A percentile compares a stretch with the other conserved stretches of the same genome.
Evolutionary conservation across 2,113 vertebrate genomes (phyloP).

Genomic region (Pelobates fuscus): DNA sequence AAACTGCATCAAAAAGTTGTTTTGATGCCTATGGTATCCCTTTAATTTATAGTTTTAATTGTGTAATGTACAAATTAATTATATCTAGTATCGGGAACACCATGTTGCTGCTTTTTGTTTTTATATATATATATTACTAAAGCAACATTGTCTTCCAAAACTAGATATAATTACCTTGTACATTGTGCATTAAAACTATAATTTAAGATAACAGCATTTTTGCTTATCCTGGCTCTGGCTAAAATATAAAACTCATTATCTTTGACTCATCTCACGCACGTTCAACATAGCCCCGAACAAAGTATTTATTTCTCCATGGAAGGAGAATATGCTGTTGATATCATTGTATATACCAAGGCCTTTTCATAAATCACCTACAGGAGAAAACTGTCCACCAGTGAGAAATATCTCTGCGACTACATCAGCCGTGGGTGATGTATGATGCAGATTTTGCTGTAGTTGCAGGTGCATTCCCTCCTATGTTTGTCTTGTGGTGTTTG

Average conservation of each 20-base stretch:
- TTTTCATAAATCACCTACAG: conserved; percentile 27
- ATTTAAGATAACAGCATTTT: background rate
- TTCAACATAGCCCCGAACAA: conserved; percentile 1
- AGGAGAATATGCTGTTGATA: background rate
- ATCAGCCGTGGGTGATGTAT: background rate
- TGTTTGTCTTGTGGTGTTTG: background rate
- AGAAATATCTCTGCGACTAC: background rate
- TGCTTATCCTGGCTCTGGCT: background rate
- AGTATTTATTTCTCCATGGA: background rate
- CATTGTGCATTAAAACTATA: no score
- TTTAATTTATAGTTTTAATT: no score
- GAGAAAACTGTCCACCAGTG: background rate
- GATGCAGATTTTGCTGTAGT: conserved; percentile 5
- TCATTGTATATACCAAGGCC: conserved; percentile 23
- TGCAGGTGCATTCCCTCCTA: conserved; percentile 7
- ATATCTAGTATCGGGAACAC: no score
- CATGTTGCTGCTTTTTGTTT: no score
- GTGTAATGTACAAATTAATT: no score
- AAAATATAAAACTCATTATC: background rate
- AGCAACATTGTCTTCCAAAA: no score
- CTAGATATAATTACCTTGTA: no score
- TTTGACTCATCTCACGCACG: conserved; percentile 13
- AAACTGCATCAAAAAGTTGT: no score
- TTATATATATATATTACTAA: no score
- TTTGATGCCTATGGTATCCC: no score